Percentiles rank a stretch among this genome's conserved stretches.
These are phyloP conservation scores for Drosophila prostipennis DNA, from an alignment of 2,888 invertebrate species.

Conservation along the genomic window DNA sequence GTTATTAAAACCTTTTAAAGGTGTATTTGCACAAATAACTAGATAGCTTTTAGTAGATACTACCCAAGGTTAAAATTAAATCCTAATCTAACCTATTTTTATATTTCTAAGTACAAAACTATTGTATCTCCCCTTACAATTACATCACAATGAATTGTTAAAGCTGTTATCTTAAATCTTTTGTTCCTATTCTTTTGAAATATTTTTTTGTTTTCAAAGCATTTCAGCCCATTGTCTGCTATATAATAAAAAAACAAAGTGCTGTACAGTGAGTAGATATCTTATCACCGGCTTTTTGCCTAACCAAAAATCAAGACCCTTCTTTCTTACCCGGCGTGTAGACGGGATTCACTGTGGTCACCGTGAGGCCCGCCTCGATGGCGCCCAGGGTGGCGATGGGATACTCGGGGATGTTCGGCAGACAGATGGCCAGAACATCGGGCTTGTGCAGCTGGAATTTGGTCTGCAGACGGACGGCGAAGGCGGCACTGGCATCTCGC, in stretches of 20 bases:
- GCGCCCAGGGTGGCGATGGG: conserved; percentile 88
- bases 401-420: conserved; percentile 92
- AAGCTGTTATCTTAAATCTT: not conserved
- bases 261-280: not conserved
- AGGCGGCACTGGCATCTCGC: conserved; percentile 87
- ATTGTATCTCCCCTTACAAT: no score
- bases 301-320: not conserved
- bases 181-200: not conserved
- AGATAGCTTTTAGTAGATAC: not conserved
- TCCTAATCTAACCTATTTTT: no score
- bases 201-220: not conserved
- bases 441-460: conserved; percentile 88
- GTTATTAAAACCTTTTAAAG: no score
- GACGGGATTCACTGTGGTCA: conserved; percentile 90
- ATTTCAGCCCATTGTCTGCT: no score
- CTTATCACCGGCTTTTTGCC: conserved; percentile 5
- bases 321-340: conserved; percentile 87
- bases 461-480: conserved; percentile 88
- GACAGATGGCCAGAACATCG: conserved; percentile 88
- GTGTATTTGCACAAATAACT: not conserved
- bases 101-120: no score
- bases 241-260: no score
- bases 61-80: not conserved
- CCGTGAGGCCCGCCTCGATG: conserved; percentile 88
- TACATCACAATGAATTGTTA: not conserved